Evolutionary conservation across 2,888 invertebrate genomes (phyloP).

Genomic region (Trissonchulus sp.): DNA sequence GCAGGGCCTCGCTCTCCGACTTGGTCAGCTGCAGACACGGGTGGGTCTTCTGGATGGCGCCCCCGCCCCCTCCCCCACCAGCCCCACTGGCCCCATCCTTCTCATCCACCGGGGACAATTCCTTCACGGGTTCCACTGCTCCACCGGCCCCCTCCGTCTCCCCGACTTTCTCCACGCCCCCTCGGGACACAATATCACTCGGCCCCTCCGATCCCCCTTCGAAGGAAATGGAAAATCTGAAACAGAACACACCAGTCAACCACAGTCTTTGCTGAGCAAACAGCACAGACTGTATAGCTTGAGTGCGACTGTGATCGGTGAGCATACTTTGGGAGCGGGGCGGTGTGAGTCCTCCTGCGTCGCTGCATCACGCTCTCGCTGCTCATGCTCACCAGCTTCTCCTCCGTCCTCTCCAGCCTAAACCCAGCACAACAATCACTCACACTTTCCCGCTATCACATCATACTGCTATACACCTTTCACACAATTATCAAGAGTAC

Average conservation of each 20-base stretch:
- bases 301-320: neutral
- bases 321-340: neutral
- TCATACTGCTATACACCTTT: too few relatives aligned
- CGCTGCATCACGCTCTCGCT: slow-evolving; percentile 19
- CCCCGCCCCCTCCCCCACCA: neutral
- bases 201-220: neutral
- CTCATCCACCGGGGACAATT: slow-evolving; percentile 57
- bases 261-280: too few relatives aligned
- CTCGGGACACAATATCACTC: too few relatives aligned
- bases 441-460: too few relatives aligned
- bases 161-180: slow-evolving; percentile 47
- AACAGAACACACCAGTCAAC: too few relatives aligned
- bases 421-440: too few relatives aligned
- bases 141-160: neutral
- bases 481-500: too few relatives aligned
- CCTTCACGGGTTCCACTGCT: slow-evolving; percentile 39
- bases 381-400: neutral
- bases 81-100: slow-evolving; percentile 25
- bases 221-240: slow-evolving; percentile 20
- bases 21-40: neutral
- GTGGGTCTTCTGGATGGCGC: neutral
- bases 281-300: neutral
- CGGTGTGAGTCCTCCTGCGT: slow-evolving; percentile 13
- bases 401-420: slow-evolving; percentile 20
- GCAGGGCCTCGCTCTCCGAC: neutral